phyloP scores from a whole-genome alignment of 2,888 invertebrate species.

The Unio pictorum region DNA sequence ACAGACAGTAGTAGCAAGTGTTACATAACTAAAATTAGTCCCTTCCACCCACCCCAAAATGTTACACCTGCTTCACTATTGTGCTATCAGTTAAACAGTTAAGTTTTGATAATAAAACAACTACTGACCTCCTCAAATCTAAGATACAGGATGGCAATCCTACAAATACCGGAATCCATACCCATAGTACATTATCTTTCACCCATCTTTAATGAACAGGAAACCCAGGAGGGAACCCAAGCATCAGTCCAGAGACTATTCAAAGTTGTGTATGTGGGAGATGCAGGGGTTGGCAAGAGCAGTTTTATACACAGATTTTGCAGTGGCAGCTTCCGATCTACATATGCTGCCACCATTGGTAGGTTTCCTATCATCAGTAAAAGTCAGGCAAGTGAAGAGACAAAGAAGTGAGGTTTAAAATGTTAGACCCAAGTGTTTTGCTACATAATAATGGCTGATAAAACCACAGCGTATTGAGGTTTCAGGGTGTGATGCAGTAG shows the following conservation, averaged over 20 bases:
- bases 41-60: too few species aligned
- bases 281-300: slow-evolving; percentile 97
- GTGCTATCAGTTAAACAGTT: too few species aligned
- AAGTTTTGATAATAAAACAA: too few species aligned
- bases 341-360: slow-evolving; percentile 96
- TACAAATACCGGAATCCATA: too few species aligned
- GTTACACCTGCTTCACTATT: too few species aligned
- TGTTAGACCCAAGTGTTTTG: background rate
- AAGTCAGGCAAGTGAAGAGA: background rate
- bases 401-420: background rate
- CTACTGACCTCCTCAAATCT: too few species aligned
- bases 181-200: background rate
- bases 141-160: too few species aligned
- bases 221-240: slow-evolving; percentile 10
- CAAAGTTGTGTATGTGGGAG: slow-evolving; percentile 77
- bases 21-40: too few species aligned
- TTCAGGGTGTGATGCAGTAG: too few species aligned
- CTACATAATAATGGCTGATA: background rate
- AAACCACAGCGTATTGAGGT: too few species aligned
- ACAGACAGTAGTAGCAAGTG: too few species aligned
- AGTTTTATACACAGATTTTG: slow-evolving; percentile 96
- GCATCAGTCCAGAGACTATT: slow-evolving; percentile 68
- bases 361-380: slow-evolving; percentile 6
- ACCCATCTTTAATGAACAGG: slow-evolving; percentile 3
- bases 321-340: slow-evolving; percentile 87